Evolutionary conservation across 2,113 vertebrate species (phyloP), one percentile per base, ranked within the genome.

Genomic region (Montifringilla adamsi): DNA sequence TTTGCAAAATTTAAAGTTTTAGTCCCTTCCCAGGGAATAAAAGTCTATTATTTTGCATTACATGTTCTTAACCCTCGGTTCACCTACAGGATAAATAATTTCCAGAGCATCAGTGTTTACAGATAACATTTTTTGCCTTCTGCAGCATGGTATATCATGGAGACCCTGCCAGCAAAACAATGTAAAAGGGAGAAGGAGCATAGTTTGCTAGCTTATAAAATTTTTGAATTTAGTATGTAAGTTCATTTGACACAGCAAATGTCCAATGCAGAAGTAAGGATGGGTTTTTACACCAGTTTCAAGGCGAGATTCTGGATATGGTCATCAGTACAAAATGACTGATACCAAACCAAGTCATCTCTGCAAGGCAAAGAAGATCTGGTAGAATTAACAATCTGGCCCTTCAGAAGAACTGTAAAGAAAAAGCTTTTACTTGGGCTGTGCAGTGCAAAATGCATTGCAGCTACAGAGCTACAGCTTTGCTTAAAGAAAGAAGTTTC

Each of bases 161-260:
- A 67, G 23, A 79, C 59, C 15, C 13, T 77, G 33, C 6, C 59
- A 77, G 59, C 4, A 76, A 79, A 94, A 64, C 35, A 73, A 49
- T 16, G 31, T 58, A 24, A 82, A 76, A 76, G 39, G 26, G 22
- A 72, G 14, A 60, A 72, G 47, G 2, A 70, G n/a, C 26, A 52
- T 0, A 62, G 43, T 43, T 84, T 62, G 10, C 43, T 52, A 31
- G 23, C 23, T 85, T 64, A 27, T 9, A 31, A 41, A 33, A 26
- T 47, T 78, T 77, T n/a, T 72, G 3, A 37, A 27, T 58, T 43
- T 2, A 1, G 10, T 33, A 60, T 0, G 0, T 73, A 67, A 50
- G 26, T 73, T 41, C 26, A 70, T 59, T 35, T 67, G 56, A 82
- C 44, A 63, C 9, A 77, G 47, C 13, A 85, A 44, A 78, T 4